Conservation (phyloP, 2,113 vertebrate genomes). For the Coryphaenoides rupestris region DNA sequence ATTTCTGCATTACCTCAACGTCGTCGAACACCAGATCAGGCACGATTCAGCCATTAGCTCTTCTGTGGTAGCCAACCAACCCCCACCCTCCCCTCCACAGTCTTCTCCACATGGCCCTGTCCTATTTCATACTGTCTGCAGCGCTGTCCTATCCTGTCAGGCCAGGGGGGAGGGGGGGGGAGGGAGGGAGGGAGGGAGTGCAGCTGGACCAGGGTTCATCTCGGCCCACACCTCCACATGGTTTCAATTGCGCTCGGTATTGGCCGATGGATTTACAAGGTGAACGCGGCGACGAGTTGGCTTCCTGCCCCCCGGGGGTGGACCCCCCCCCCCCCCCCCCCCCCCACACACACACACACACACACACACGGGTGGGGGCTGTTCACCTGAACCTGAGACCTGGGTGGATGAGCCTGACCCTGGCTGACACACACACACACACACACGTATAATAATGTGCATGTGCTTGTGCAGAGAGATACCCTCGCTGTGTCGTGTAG, state of each 20-base stretch:
- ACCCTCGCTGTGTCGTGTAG: too few species aligned
- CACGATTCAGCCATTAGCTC: too few species aligned
- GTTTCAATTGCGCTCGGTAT: slow-evolving; percentile 19
- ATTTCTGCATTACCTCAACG: too few species aligned
- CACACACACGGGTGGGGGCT: too few species aligned
- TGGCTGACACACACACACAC: not conserved
- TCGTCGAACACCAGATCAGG: too few species aligned
- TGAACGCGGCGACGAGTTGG: slow-evolving; percentile 13
- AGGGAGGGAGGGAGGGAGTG: not conserved
- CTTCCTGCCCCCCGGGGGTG: not conserved
- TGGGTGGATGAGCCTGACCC: not conserved
- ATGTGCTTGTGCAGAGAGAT: too few species aligned
- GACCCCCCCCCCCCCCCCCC: not conserved
- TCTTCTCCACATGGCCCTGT: too few species aligned
- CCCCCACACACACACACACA: too few species aligned
- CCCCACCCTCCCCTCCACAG: too few species aligned
- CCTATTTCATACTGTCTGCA: too few species aligned
- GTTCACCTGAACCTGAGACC: slow-evolving; percentile 1
- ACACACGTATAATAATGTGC: too few species aligned
- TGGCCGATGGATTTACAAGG: slow-evolving; percentile 17
- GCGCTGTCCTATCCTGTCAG: slow-evolving; percentile 6
- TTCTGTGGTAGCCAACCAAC: too few species aligned
- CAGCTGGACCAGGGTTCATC: not conserved
- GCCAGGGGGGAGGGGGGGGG: not conserved
- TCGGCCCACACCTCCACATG: not conserved